Evolutionary conservation across 2,113 vertebrate genomes (phyloP).

Genomic region (Hystrix cristata): DNA sequence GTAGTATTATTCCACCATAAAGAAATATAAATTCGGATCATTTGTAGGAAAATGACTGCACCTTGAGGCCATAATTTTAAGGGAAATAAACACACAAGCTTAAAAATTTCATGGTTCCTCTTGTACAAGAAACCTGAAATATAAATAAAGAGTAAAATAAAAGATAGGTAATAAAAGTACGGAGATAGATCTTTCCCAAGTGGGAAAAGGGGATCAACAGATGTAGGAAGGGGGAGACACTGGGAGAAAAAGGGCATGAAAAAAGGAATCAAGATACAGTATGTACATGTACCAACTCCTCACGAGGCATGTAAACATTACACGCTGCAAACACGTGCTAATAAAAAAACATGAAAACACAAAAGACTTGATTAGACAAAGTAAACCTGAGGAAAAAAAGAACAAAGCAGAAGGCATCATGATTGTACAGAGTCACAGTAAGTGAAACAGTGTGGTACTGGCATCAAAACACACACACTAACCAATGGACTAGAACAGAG

Average conservation of each 20-base stretch:
- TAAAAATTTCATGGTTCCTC: not conserved
- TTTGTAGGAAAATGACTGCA: not conserved
- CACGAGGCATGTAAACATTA: not conserved
- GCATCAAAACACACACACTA: too few relatives aligned
- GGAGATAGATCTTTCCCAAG: not conserved
- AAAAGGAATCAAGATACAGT: not conserved
- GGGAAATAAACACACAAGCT: not conserved
- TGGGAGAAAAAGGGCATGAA: not conserved
- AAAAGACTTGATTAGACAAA: not conserved
- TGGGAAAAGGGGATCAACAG: not conserved
- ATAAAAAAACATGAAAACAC: not conserved
- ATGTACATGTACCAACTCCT: not conserved
- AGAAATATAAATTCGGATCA: not conserved
- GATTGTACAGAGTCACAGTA: too few relatives aligned
- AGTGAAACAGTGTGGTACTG: too few relatives aligned
- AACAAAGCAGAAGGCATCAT: not conserved
- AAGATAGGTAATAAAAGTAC: not conserved
- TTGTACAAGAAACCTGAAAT: not conserved
- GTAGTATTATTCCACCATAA: not conserved
- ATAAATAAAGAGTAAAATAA: not conserved
- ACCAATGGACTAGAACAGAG: not conserved
- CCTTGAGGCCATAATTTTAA: not conserved
- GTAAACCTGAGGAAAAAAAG: not conserved
- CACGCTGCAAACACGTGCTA: not conserved
- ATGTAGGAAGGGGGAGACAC: not conserved